Evolutionary conservation across 2,113 vertebrate genomes (phyloP).

Genomic region (Globicephala melas): DNA sequence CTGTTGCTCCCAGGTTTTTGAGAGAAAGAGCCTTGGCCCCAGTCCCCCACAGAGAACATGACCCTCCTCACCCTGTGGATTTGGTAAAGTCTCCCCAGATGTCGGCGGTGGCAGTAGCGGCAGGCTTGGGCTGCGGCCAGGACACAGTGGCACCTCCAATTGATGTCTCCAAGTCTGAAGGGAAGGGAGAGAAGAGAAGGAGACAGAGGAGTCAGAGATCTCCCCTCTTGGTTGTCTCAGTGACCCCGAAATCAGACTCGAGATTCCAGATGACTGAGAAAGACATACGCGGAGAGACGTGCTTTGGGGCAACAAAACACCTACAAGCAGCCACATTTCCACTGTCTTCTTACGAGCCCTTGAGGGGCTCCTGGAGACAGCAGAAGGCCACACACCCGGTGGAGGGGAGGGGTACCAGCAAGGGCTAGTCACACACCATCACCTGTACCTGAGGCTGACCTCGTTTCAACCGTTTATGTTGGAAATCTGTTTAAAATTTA

Average conservation of each 20-base stretch:
- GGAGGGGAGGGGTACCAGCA: not conserved
- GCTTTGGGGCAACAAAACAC: not conserved
- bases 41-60: not conserved
- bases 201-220: constrained; percentile 20
- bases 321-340: not conserved
- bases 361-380: not conserved
- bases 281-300: not conserved
- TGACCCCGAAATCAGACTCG: not conserved
- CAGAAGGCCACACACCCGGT: not conserved
- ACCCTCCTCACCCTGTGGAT: constrained; percentile 88
- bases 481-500: not conserved
- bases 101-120: constrained; percentile 78
- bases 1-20: not conserved
- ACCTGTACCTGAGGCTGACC: not conserved
- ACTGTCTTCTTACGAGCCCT: not conserved
- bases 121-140: constrained; percentile 77
- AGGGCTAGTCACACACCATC: accelerated
- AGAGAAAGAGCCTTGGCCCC: not conserved
- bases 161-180: not conserved
- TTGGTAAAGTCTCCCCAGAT: constrained; percentile 95
- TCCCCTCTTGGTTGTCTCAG: not conserved
- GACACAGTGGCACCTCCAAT: constrained; percentile 60
- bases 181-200: not conserved
- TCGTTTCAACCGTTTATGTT: not conserved
- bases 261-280: not conserved